phyloP scores from a whole-genome alignment of 2,797 vertebrate species.

The Acomys russatus region DNA sequence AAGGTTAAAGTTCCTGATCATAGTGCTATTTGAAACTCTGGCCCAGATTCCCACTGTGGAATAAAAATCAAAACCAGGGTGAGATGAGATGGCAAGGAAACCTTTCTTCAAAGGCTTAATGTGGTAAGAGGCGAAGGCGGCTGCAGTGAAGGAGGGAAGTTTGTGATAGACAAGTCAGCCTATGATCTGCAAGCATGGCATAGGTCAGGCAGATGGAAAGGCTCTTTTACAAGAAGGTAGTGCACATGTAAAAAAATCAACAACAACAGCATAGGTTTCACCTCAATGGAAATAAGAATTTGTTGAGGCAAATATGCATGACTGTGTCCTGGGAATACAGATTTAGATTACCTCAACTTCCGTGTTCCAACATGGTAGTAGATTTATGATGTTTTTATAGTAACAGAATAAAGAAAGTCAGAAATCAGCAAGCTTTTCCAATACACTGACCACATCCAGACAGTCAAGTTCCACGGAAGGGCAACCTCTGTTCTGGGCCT shows the following conservation, averaged over 20 bases:
- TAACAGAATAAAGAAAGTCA: neutral
- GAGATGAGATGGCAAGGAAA: neutral
- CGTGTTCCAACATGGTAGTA: neutral
- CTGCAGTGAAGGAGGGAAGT: neutral
- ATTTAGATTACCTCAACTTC: neutral
- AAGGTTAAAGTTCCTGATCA: conserved; percentile 1
- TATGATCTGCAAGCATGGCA: neutral
- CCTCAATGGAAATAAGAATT: neutral
- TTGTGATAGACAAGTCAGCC: neutral
- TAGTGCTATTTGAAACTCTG: conserved; percentile 23
- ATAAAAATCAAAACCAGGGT: conserved; percentile 23
- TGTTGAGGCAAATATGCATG: neutral
- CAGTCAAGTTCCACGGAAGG: neutral
- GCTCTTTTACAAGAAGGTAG: neutral
- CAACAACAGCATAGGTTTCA: neutral
- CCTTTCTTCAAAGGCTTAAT: neutral
- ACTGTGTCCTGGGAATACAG: neutral
- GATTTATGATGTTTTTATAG: neutral
- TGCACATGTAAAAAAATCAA: neutral
- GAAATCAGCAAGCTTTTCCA: neutral
- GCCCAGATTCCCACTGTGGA: conserved; percentile 13
- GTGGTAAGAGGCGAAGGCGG: neutral
- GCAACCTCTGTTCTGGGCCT: neutral
- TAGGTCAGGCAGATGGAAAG: neutral
- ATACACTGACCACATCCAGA: neutral